Evolutionary conservation across 1,140 invertebrate species (phyloP), one percentile per base, ranked within the genome.

Genomic region (Druon quercuslanigerum): DNA sequence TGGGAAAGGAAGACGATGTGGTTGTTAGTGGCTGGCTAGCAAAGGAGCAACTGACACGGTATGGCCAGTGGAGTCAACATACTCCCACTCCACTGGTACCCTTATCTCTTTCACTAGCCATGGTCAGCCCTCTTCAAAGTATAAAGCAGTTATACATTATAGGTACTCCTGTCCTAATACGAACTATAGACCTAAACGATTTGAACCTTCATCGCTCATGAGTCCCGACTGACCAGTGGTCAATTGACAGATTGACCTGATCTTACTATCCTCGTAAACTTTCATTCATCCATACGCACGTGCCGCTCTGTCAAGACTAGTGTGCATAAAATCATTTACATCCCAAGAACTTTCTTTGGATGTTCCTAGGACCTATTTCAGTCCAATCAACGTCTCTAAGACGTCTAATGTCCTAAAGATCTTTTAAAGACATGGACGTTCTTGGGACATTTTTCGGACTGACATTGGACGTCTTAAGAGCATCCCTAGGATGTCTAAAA

Each of bases 11-110:
- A 73, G 79, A 56, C 66, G 40, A 75, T 71, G 73, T 57, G 76
- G 81, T 82, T 89, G 89, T 89, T 88, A 79, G 83, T 86, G 71
- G 82, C 79, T 84, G 88, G 86, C 88, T 79, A 90, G 87, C 88
- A 89, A 89, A 90, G 90, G 88, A 90, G 89, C 89, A 89, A 90
- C 89, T 90, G 88, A 90, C 88, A 89, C 78, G 82, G 85, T 86
- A 73, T 85, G 76, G 84, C 83, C 88, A 88, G 80, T 88, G 84
- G 84, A 87, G 85, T 84, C 83, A 83, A 86, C 80, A 82, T 76
- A 87, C 88, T 87, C 89, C 89, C 88, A 88, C 88, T 79, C 70
- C 11, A 79, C 74, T 80, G 82, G 81, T 83, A 88, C 87, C 88
- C 87, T 90, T 88, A 90, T 90, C 87, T 87, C 80, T 84, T 85